Evolutionary conservation across 2,888 invertebrate genomes (phyloP).

Genomic region (Amorpha juglandis): DNA sequence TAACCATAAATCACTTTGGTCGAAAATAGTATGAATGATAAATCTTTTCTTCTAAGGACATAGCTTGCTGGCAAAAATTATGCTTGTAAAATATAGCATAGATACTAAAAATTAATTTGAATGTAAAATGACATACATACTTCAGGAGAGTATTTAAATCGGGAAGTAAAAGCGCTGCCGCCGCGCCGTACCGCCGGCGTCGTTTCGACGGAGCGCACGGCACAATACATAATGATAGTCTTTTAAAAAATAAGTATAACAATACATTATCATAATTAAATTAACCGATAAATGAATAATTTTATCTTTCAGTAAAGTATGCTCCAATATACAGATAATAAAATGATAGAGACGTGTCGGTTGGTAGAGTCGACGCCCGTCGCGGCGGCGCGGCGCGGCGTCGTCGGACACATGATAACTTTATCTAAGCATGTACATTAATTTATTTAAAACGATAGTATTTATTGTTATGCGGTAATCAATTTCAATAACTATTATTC

Average conservation of each 20-base stretch:
- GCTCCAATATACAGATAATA: not conserved
- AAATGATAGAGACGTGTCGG: not conserved
- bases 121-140: too few relatives aligned
- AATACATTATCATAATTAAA: too few relatives aligned
- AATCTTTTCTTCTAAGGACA: too few relatives aligned
- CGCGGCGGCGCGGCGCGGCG: not conserved
- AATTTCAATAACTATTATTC: not conserved
- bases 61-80: too few relatives aligned
- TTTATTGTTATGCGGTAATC: not conserved
- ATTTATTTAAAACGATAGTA: not conserved
- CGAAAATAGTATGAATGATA: not conserved
- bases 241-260: too few relatives aligned
- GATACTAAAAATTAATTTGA: too few relatives aligned
- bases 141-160: not conserved
- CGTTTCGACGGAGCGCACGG: not conserved
- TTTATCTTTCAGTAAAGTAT: too few relatives aligned
- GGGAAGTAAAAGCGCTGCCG: not conserved
- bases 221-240: too few relatives aligned
- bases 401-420: not conserved
- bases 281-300: too few relatives aligned
- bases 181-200: not conserved
- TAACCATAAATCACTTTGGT: not conserved
- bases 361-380: not conserved
- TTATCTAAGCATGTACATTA: not conserved
- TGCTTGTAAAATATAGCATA: not conserved